phyloP scores from a whole-genome alignment of 1,140 invertebrate species.

The Sitophilus oryzae region DNA sequence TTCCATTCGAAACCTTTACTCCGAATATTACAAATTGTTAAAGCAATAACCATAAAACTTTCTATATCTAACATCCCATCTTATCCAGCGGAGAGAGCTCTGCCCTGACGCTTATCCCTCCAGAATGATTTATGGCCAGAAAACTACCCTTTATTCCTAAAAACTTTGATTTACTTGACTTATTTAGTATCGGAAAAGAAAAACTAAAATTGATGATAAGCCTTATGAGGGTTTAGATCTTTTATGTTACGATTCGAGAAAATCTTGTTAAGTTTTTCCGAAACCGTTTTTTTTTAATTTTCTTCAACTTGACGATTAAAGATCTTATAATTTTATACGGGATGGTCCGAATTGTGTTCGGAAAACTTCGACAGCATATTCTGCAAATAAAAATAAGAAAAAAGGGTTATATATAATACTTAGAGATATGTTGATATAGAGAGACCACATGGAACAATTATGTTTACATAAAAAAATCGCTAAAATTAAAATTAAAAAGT shows the following conservation, averaged over 20 bases:
- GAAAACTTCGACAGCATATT: no score
- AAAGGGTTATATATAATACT: no score
- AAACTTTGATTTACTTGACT: conserved; percentile 23
- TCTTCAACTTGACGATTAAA: neutral
- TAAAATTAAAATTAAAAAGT: no score
- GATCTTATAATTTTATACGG: no score
- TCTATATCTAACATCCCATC: conserved; percentile 12
- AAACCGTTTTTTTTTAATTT: neutral
- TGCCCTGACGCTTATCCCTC: conserved; percentile 5
- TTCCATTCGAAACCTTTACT: neutral
- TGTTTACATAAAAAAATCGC: no score
- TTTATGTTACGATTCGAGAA: neutral
- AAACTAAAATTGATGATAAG: conserved; percentile 22
- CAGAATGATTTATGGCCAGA: conserved; percentile 21
- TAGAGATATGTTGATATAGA: no score
- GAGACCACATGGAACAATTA: no score
- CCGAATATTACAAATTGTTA: conserved; percentile 5
- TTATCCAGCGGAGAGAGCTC: conserved; percentile 7
- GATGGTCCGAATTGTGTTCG: no score
- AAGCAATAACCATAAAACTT: conserved; percentile 10
- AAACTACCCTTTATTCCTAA: conserved; percentile 14
- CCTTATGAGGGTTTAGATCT: conserved; percentile 17
- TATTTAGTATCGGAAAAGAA: conserved; percentile 19
- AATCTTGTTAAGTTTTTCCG: conserved; percentile 4
- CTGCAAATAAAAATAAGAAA: no score